Percentiles rank a stretch among this genome's conserved stretches.
phyloP scores from a whole-genome alignment of 2,888 invertebrate genomes.

The Tachina grossa region DNA sequence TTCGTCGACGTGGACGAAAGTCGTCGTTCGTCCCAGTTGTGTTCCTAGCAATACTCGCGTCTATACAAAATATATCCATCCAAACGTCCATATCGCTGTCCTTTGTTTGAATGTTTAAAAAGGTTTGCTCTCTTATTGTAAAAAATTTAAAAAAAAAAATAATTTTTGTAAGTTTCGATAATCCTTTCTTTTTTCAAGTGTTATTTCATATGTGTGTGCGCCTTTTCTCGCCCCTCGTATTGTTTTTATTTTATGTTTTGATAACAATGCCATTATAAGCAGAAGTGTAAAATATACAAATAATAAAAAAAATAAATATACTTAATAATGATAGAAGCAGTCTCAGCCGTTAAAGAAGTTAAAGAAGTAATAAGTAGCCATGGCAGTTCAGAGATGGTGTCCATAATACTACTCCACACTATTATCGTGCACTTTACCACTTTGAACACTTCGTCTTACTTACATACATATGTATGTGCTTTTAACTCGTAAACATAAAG shows the following conservation, averaged over 20 bases:
- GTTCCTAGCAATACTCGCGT: too few relatives aligned
- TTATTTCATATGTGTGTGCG: slow-evolving; percentile 56
- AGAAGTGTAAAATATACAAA: slow-evolving; percentile 75
- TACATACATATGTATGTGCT: slow-evolving; percentile 10
- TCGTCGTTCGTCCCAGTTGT: too few relatives aligned
- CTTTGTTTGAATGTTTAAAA: slow-evolving; percentile 31
- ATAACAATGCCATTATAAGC: slow-evolving; percentile 81
- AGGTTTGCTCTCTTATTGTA: slow-evolving; percentile 25
- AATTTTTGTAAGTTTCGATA: slow-evolving; percentile 17
- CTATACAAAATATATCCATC: background rate
- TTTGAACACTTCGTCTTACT: slow-evolving; percentile 33
- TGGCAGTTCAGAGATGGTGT: slow-evolving; percentile 37
- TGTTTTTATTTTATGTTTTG: slow-evolving; percentile 71
- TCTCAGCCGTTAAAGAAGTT: slow-evolving; percentile 2
- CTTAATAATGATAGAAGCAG: slow-evolving; percentile 44
- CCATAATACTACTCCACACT: slow-evolving; percentile 54
- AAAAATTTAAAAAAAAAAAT: background rate
- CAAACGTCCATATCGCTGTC: slow-evolving; percentile 19
- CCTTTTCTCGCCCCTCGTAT: slow-evolving; percentile 4
- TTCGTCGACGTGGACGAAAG: too few relatives aligned
- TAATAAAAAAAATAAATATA: slow-evolving; percentile 47
- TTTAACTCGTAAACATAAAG: slow-evolving; percentile 41
- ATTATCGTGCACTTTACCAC: slow-evolving; percentile 58
- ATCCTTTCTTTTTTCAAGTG: slow-evolving; percentile 52
- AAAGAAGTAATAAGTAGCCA: slow-evolving; percentile 41